Conservation (phyloP, 2,113 vertebrate species). For the Dicaeum eximium region DNA sequence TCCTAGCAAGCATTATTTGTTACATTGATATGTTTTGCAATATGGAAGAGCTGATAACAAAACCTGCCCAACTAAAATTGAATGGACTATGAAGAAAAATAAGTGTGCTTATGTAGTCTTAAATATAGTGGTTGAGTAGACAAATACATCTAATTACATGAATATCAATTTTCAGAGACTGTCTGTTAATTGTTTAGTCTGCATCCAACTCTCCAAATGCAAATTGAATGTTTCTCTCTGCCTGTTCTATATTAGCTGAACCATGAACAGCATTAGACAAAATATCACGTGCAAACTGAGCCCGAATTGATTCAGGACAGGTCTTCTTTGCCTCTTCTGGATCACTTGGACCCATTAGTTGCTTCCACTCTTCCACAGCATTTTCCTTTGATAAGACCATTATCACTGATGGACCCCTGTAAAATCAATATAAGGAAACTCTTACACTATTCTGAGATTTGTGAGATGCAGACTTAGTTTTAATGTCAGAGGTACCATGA, state of each 20-base stretch:
- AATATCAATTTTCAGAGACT: neutral
- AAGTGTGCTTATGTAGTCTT: neutral
- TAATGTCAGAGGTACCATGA: neutral
- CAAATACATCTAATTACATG: neutral
- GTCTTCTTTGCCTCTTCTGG: conserved; percentile 39
- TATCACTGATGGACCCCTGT: conserved; percentile 54
- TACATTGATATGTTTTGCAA: neutral
- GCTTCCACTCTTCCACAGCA: conserved; percentile 63
- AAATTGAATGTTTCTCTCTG: neutral
- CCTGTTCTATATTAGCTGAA: conserved; percentile 13
- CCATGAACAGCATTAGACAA: conserved; percentile 65
- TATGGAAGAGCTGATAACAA: neutral
- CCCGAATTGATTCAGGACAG: conserved; percentile 45
- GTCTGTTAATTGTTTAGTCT: neutral
- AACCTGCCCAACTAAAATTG: neutral
- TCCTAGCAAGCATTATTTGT: neutral
- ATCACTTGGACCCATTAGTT: conserved; percentile 52
- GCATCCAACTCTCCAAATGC: conserved; percentile 54
- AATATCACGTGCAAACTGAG: conserved; percentile 54
- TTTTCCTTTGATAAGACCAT: conserved; percentile 67
- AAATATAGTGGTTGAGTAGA: neutral
- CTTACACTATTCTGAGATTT: neutral
- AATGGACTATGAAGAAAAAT: neutral
- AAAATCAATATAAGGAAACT: neutral
- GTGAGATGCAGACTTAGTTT: neutral